A percentile compares a stretch with the other conserved stretches of the same genome.
phyloP scores from a whole-genome alignment of 2,797 vertebrate genomes.

The Myotis pilosus region DNA sequence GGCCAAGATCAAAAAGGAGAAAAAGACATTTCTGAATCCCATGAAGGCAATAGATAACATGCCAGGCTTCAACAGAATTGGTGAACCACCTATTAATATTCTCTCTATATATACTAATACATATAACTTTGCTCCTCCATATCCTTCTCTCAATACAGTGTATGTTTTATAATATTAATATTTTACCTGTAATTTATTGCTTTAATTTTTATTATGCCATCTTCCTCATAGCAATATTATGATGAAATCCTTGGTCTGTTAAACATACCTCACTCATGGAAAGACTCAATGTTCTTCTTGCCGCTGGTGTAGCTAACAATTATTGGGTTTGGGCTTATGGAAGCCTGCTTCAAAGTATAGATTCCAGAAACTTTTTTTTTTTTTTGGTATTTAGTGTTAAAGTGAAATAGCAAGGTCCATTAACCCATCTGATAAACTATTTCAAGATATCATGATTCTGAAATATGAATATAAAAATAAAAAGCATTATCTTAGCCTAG shows the following conservation, averaged over 20 bases:
- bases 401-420: constrained; percentile 27
- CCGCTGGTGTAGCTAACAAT: not conserved
- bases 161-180: constrained; percentile 35
- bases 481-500: not conserved
- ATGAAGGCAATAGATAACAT: constrained; percentile 33
- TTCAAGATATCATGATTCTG: constrained; percentile 25
- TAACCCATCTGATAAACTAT: constrained; percentile 33
- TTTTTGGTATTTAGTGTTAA: constrained; percentile 26
- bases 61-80: constrained; percentile 38
- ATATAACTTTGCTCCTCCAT: not conserved
- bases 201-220: constrained; percentile 42
- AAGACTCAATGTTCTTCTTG: not conserved
- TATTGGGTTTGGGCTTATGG: constrained; percentile 42
- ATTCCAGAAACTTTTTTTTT: not conserved
- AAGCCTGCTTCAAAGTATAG: not conserved
- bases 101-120: not conserved
- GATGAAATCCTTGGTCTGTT: constrained; percentile 12
- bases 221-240: constrained; percentile 17
- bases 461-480: constrained; percentile 40
- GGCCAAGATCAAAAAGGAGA: constrained; percentile 53
- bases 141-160: not conserved
- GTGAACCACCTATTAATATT: not conserved
- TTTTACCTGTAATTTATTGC: constrained; percentile 8
- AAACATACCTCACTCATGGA: not conserved
- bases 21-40: constrained; percentile 58